Base-by-base conservation (phyloP, 2,888 invertebrate species). In the Drosophila fulvimacula region DNA sequence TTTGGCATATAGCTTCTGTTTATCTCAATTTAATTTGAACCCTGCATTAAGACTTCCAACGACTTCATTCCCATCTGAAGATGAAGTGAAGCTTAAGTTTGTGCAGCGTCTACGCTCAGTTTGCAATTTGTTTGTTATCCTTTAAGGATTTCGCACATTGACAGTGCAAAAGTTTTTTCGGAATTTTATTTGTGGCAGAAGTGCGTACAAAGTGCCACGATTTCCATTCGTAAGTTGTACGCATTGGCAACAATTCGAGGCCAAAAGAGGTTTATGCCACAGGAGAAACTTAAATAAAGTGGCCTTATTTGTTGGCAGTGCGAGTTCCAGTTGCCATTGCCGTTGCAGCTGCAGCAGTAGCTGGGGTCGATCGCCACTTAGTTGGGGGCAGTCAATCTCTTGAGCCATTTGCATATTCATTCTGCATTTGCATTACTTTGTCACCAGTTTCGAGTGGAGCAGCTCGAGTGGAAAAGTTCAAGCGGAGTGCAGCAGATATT, bases 391-490 rank as follows among this genome's bases (percentile, higher is more conserved):
- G 79, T 75, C 70, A 67, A 72, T 79, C 66, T 52, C 49, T 58
- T 60, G 30, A 69, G 66, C 58, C 61, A 73, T 83, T 82, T 88
- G 88, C 83, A 88, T 88, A 88, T 85, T 85, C 81, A 88, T 85
- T 85, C 67, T 61, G 56, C 68, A 62, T 67, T 72, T 69, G 56
- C 69, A 62, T 68, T 76, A 86, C 87, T 88, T 86, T 81, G 87
- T 79, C 79, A 52, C 69, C 69, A 81, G 63, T 84, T 82, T 61
- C 10, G 57, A 70, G 75, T 42, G 36, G 57, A 42, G 27, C 56
- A n/a, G 51, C 42, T 76, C 34, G 55, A 77, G 68, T 75, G 78
- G 73, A 73, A 68, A 75, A 75, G 51, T 75, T 78, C 44, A 17
- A 32, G 9, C 52, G 11, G 55, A 64, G 60, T 62, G 77, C 73